Base-by-base conservation (phyloP, 1,140 invertebrate species). In the Nilaparvata lugens region DNA sequence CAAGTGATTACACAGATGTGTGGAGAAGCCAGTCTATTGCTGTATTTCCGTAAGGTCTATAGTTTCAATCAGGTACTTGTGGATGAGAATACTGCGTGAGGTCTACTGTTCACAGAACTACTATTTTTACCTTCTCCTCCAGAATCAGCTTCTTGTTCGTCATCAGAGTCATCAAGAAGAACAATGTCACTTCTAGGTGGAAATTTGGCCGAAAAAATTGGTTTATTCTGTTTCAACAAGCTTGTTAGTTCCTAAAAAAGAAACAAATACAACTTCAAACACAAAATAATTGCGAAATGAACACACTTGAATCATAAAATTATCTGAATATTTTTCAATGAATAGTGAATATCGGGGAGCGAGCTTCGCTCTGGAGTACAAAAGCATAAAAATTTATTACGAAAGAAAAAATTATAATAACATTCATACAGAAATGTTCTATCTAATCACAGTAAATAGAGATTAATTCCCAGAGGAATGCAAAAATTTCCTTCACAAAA, bases 141-240 rank as follows among this genome's bases (percentile, higher is more conserved):
- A 6, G 19, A 9, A 4, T 63, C 66, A 21, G 62, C 63, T 43
- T 65, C 68, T n/a, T 70, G 66, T 13, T 76, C 74, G 1, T 74
- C 73, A 56, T 77, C 75, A 28, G 78, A 78, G 13, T 35, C 31
- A 64, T 81, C 79, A 2, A 78, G 78, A 65, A 80, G 76, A 66
- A 79, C 77, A 31, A 81, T 77, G 67, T 80, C 75, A 65, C 79
- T 78, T 64, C 77, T 76, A 67, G 77, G 76, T n/a, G 79, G 78
- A 70, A 79, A 74, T 38, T 77, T 66, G 57, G 75, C 74, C 25
- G 74, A 66, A 19, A 79, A 69, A 7, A 81, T 52, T 6, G 76
- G 66, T 64, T 75, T 73, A 13, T 67, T 69, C 4, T 74, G 64
- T 45, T 71, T 62, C 11, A 80, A 64, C 31, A 71, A 65, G 23